A percentile compares a stretch with the other conserved stretches of the same genome.
Conservation (phyloP, 2,888 invertebrate genomes). For the Saturnia japonica region DNA sequence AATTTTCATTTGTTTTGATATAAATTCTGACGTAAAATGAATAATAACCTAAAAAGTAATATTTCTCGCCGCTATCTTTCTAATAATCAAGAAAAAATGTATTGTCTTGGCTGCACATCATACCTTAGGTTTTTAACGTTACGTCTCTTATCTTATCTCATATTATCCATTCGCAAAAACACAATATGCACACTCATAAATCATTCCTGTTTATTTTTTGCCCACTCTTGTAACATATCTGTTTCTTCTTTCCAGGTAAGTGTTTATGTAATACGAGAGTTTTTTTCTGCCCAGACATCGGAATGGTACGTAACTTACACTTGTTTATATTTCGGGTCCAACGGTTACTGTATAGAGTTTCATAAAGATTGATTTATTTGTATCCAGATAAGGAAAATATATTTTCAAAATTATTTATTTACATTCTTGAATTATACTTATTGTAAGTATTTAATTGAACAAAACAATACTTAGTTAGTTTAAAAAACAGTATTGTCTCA, state of each 20-base stretch:
- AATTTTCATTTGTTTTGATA: background rate
- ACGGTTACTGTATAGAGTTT: constrained; percentile 19
- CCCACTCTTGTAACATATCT: constrained; percentile 44
- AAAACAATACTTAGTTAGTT: background rate
- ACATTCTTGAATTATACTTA: background rate
- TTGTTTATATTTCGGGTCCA: constrained; percentile 24
- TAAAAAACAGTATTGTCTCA: background rate
- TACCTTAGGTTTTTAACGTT: background rate
- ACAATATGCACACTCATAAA: constrained; percentile 6
- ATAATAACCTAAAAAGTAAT: background rate
- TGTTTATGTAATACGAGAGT: constrained; percentile 61
- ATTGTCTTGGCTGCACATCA: background rate
- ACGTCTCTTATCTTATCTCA: background rate
- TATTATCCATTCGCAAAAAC: background rate
- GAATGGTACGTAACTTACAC: constrained; percentile 28
- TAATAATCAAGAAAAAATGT: background rate
- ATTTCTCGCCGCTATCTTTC: background rate
- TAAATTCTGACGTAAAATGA: background rate
- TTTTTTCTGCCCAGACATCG: constrained; percentile 25
- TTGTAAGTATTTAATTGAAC: too few relatives aligned
- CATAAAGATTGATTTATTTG: background rate
- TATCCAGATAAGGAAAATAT: background rate
- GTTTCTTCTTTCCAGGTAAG: constrained; percentile 77
- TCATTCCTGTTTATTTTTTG: constrained; percentile 31
- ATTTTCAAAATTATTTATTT: background rate